phyloP scores from a whole-genome alignment of 2,797 vertebrate species.

The Pelobates cultripes region DNA sequence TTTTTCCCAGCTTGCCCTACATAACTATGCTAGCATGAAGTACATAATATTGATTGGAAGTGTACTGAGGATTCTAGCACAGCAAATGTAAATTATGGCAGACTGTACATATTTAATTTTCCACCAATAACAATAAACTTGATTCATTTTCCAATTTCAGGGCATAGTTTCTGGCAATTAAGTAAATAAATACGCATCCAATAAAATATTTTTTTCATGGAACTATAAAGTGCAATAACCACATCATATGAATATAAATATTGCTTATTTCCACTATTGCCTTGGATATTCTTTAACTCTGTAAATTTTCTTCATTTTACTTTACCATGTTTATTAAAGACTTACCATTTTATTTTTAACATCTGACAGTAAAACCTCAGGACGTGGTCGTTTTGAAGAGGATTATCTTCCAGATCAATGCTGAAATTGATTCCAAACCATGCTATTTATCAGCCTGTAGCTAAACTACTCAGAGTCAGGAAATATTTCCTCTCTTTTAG shows the following conservation, averaged over 20 bases:
- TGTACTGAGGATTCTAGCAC: constrained; percentile 54
- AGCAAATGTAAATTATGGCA: constrained; percentile 64
- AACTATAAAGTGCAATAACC: constrained; percentile 48
- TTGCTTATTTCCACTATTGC: constrained; percentile 46
- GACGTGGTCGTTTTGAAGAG: constrained; percentile 72
- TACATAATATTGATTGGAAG: constrained; percentile 66
- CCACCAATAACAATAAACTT: constrained; percentile 68
- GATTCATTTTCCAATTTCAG: constrained; percentile 67
- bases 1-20: constrained; percentile 53
- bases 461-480: constrained; percentile 61
- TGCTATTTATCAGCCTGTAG: constrained; percentile 74
- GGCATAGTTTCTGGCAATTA: constrained; percentile 65
- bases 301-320: constrained; percentile 33
- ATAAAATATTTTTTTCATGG: constrained; percentile 25
- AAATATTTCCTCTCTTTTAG: constrained; percentile 66
- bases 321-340: constrained; percentile 56
- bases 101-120: constrained; percentile 66
- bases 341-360: constrained; percentile 66
- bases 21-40: constrained; percentile 63
- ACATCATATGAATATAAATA: constrained; percentile 57
- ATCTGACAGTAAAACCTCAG: constrained; percentile 70
- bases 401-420: constrained; percentile 81
- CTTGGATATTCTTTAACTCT: constrained; percentile 35
- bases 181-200: constrained; percentile 62
- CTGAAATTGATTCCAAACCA: constrained; percentile 75